A percentile compares a stretch with the other conserved stretches of the same genome.
Evolutionary conservation across 2,113 vertebrate species (phyloP).

Genomic region (Osmerus eperlanus): DNA sequence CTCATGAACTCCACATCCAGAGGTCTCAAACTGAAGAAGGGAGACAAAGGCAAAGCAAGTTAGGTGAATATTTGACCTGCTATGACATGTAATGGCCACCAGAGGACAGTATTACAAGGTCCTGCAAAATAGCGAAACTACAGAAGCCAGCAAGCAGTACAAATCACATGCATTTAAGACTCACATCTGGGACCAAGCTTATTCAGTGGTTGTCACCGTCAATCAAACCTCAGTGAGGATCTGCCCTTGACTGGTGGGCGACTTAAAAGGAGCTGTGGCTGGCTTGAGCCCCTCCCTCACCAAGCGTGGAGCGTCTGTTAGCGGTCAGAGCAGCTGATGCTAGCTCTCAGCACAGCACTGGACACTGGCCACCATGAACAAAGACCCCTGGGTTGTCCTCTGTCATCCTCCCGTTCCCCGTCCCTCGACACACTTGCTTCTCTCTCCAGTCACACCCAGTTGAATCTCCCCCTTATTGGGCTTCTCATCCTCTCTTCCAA

Average conservation of each 20-base stretch:
- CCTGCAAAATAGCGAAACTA: too few relatives aligned
- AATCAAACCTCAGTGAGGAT: not conserved
- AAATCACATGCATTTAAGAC: constrained; percentile 10
- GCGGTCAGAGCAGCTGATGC: constrained; percentile 7
- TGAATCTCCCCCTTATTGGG: not conserved
- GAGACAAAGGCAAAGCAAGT: not conserved
- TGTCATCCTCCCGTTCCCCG: too few relatives aligned
- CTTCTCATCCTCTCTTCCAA: constrained; percentile 31
- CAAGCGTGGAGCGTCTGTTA: constrained; percentile 18
- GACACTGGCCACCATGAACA: constrained; percentile 14
- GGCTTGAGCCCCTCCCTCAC: not conserved
- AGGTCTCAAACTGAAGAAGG: constrained; percentile 81
- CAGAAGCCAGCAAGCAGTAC: not conserved
- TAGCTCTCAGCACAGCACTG: constrained; percentile 5
- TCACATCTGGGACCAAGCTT: constrained; percentile 9
- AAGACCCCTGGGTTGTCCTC: not conserved
- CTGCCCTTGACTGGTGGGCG: too few relatives aligned
- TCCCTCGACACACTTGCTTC: not conserved
- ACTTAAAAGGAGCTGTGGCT: not conserved
- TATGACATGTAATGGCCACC: constrained; percentile 7
- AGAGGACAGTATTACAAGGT: constrained; percentile 28
- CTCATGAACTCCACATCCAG: constrained; percentile 98
- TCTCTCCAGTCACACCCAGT: constrained; percentile 12
- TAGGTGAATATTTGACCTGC: not conserved
- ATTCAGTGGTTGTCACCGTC: not conserved